These are phyloP conservation scores for Odontamblyopus lacepedii DNA, from an alignment of 2,797 vertebrate species.

Conservation along the genomic window DNA sequence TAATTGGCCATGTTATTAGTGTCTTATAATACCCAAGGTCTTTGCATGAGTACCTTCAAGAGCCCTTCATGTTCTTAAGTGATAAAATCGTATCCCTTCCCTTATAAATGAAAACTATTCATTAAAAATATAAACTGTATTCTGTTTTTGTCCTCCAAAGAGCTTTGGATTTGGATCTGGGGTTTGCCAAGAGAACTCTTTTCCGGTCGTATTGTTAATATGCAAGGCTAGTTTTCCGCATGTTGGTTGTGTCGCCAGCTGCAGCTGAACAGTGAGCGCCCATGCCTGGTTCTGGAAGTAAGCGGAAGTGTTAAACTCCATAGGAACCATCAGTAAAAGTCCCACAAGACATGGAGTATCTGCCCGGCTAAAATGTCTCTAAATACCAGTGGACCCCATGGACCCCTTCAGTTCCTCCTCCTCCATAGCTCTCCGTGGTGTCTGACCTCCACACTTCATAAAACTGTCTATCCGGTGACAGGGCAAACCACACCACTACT, in stretches of 20 bases:
- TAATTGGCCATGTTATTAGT: not conserved
- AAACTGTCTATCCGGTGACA: conserved; percentile 24
- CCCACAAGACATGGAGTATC: not conserved
- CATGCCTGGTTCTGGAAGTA: no score
- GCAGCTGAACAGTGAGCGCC: no score
- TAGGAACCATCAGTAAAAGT: not conserved
- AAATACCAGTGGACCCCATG: conserved; percentile 4
- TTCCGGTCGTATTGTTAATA: no score
- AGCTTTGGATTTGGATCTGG: no score
- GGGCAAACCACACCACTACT: conserved; percentile 4
- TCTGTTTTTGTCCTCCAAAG: not conserved
- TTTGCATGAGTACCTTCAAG: not conserved
- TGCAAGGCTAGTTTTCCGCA: no score
- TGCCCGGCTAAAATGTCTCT: conserved; percentile 1
- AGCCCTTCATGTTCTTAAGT: not conserved
- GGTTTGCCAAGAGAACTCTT: no score
- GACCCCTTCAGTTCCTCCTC: conserved; percentile 19
- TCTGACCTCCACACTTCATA: conserved; percentile 36
- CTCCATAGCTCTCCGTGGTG: conserved; percentile 20
- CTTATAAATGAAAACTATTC: not conserved
- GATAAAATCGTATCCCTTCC: not conserved
- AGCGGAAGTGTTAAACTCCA: no score
- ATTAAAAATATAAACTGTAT: not conserved
- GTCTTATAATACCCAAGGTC: not conserved
- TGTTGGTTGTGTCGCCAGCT: no score